Evolutionary conservation across 2,797 vertebrate species (phyloP).

Genomic region (Ceryle rudis): DNA sequence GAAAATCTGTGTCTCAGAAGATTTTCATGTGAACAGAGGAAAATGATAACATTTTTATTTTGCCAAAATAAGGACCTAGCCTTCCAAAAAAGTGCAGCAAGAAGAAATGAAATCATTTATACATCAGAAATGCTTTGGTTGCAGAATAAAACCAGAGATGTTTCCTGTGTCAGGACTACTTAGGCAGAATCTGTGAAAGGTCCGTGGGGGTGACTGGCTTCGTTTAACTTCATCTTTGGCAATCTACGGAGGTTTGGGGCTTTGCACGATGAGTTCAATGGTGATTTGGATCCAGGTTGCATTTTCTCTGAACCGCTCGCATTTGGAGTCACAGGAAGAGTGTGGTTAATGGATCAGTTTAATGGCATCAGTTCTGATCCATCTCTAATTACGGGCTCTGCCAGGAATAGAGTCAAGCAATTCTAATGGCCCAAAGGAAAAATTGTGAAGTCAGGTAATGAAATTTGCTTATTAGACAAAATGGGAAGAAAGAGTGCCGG

Average conservation of each 20-base stretch:
- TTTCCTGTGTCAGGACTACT: neutral
- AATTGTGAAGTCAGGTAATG: conserved; percentile 68
- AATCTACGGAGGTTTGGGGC: neutral
- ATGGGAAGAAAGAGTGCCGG: conserved; percentile 61
- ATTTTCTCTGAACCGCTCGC: conserved; percentile 19
- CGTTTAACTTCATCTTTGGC: neutral
- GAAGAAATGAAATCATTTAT: neutral
- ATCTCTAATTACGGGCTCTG: conserved; percentile 70
- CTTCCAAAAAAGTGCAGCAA: neutral
- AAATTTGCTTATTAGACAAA: conserved; percentile 74
- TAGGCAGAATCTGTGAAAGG: neutral
- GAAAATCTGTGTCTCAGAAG: neutral
- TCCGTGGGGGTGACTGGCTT: neutral
- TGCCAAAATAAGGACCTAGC: neutral
- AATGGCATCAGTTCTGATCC: conserved; percentile 71
- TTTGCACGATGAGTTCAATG: neutral
- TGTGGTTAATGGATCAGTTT: conserved; percentile 65
- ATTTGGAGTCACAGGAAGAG: conserved; percentile 41
- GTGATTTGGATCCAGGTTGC: conserved; percentile 30
- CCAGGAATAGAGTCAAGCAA: conserved; percentile 69
- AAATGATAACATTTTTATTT: neutral
- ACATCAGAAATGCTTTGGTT: neutral
- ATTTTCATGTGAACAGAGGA: neutral
- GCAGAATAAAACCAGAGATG: neutral
- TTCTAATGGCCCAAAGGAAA: conserved; percentile 71